These are phyloP conservation scores for Camponotus vicinus DNA, from an alignment of 1,140 invertebrate species.

Conservation along the genomic window DNA sequence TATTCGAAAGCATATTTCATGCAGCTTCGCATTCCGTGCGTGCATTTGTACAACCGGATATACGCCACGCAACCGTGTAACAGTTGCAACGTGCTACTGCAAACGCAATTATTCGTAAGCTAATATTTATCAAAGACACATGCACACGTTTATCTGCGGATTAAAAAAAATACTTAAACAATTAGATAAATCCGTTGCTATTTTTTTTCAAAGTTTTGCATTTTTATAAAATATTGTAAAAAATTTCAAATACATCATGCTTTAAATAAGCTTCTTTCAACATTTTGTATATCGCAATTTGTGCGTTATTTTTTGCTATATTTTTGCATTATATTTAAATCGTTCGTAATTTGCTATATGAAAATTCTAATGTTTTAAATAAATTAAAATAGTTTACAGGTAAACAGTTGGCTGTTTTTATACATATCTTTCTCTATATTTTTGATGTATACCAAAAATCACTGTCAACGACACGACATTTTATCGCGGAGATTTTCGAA, in stretches of 20 bases:
- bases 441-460: not conserved
- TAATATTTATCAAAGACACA: conserved; percentile 70
- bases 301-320: not conserved
- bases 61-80: conserved; percentile 51
- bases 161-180: not conserved
- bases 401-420: not conserved
- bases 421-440: not conserved
- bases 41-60: conserved; percentile 58
- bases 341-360: not conserved
- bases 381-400: not conserved
- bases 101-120: conserved; percentile 70
- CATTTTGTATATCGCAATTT: not conserved
- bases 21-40: conserved; percentile 27
- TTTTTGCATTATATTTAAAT: not conserved
- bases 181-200: not conserved
- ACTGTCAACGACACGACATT: conserved; percentile 21
- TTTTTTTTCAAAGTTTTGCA: not conserved
- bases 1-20: conserved; percentile 56
- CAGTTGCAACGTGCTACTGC: conserved; percentile 59
- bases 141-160: conserved; percentile 34
- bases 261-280: not conserved
- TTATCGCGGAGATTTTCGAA: conserved; percentile 20
- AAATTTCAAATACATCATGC: not conserved
- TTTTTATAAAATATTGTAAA: not conserved
- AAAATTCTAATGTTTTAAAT: not conserved